Base-by-base conservation (phyloP, 2,113 vertebrate species). In the Oxyruncus cristatus region DNA sequence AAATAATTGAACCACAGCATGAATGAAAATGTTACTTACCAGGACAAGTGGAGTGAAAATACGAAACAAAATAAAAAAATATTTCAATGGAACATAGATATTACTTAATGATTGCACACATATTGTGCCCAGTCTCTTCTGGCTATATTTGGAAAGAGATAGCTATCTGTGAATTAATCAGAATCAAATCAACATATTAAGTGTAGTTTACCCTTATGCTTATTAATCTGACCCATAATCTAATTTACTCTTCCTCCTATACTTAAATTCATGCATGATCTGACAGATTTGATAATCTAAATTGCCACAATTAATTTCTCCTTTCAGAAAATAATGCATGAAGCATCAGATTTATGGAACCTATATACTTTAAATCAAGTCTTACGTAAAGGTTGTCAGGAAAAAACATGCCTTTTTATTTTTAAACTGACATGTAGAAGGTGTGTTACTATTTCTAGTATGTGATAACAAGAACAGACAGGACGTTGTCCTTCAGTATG, bases 381-480 rank as follows among this genome's bases (percentile, higher is more conserved):
- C 8, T 88, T 37, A 35, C 35, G 27, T 67, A 86, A 62, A 39
- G 0, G 6, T 70, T 88, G 59, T 63, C 37, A 86, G 72, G 56
- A 77, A 77, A 63, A 92, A 83, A 2, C 20, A 63, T 9, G 6
- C 8, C 24, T 80, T 96, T 78, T 70, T 76, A 56, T 86, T 93
- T 96, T 83, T 66, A 84, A 84, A 80, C 65, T 39, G 55, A 17
- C 22, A 39, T 28, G n/a, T 42, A 68, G 49, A 94, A 83, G 11
- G 23, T 89, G 35, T 62, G 35, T 89, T 86, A 18, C 68, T 89
- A 42, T 91, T 94, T 91, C 75, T 96, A 65, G 21, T 71, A 24
- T 46, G 39, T 35, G 73, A 37, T 50, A 89, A 74, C 35, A 80
- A 35, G 59, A 92, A 75, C 56, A 92, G 83, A 88, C 41, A 95